Percentiles rank a stretch among this genome's conserved stretches.
These are phyloP conservation scores for Allacma fusca DNA, from an alignment of 2,888 invertebrate species.

Conservation along the genomic window DNA sequence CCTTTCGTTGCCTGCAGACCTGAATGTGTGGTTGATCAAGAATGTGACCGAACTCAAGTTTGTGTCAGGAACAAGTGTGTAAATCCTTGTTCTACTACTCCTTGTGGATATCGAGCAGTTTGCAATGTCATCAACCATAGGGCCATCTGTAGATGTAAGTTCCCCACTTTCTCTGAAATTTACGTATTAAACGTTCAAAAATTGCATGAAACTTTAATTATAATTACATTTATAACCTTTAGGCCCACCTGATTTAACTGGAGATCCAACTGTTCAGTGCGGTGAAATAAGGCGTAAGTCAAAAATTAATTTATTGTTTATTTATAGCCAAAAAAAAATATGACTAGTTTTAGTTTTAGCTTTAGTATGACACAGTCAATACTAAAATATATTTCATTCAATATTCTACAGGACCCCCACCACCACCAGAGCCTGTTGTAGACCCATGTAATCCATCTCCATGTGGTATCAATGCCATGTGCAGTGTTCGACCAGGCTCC, in stretches of 20 bases:
- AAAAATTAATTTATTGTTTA: not conserved
- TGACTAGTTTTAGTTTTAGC: no score
- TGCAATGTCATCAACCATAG: slow-evolving; percentile 78
- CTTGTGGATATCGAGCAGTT: slow-evolving; percentile 69
- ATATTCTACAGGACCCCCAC: not conserved
- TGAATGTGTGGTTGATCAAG: slow-evolving; percentile 86
- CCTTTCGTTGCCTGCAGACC: slow-evolving; percentile 62
- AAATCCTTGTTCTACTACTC: slow-evolving; percentile 79
- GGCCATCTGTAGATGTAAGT: slow-evolving; percentile 74
- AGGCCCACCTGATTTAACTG: slow-evolving; percentile 64
- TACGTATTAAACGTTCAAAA: slow-evolving; percentile 73
- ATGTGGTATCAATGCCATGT: slow-evolving; percentile 83
- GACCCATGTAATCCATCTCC: slow-evolving; percentile 88
- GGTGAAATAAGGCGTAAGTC: slow-evolving; percentile 55
- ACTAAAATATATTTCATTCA: not conserved
- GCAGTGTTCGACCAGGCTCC: slow-evolving; percentile 74
- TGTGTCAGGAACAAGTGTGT: slow-evolving; percentile 77
- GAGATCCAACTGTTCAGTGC: slow-evolving; percentile 62
- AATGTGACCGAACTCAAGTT: slow-evolving; percentile 75
- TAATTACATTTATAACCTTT: no score
- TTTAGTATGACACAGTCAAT: no score
- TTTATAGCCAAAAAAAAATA: not conserved
- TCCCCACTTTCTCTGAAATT: not conserved
- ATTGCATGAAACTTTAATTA: not conserved
- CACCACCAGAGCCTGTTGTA: slow-evolving; percentile 50